Evolutionary conservation across 1,140 invertebrate genomes (phyloP).

Genomic region (Ostrea denselamellosa): DNA sequence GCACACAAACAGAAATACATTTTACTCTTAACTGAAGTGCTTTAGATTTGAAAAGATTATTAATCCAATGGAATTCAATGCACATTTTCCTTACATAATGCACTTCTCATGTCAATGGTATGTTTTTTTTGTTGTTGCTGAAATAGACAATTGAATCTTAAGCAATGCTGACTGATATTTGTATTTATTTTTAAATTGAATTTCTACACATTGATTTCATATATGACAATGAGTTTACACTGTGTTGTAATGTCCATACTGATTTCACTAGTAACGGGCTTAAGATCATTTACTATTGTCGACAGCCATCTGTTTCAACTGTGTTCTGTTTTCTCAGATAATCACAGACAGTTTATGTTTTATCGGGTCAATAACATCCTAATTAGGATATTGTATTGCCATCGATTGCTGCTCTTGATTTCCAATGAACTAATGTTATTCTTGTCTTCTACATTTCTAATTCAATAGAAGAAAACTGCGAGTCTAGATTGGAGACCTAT

Average conservation of each 20-base stretch:
- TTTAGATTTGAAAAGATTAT: conserved; percentile 15
- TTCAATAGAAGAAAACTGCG: conserved; percentile 26
- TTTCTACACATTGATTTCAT: neutral
- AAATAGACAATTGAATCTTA: neutral
- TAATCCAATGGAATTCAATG: neutral
- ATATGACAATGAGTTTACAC: neutral
- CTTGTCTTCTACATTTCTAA: conserved; percentile 23
- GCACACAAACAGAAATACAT: neutral
- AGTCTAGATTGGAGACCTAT: conserved; percentile 1
- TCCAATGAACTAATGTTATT: conserved; percentile 11
- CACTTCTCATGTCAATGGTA: neutral
- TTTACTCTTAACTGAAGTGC: neutral
- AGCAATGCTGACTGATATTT: neutral
- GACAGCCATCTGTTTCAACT: conserved; percentile 20
- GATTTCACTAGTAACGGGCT: neutral
- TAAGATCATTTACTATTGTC: neutral
- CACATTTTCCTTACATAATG: neutral
- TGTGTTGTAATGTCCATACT: neutral
- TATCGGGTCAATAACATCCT: conserved; percentile 22
- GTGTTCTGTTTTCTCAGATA: neutral
- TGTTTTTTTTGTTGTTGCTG: neutral
- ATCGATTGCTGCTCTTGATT: conserved; percentile 12
- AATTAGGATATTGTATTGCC: conserved; percentile 18
- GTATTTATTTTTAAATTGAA: neutral
- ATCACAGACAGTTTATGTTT: conserved; percentile 21